These are phyloP conservation scores for Tribolium madens DNA, from an alignment of 1,140 invertebrate species.

Conservation along the genomic window DNA sequence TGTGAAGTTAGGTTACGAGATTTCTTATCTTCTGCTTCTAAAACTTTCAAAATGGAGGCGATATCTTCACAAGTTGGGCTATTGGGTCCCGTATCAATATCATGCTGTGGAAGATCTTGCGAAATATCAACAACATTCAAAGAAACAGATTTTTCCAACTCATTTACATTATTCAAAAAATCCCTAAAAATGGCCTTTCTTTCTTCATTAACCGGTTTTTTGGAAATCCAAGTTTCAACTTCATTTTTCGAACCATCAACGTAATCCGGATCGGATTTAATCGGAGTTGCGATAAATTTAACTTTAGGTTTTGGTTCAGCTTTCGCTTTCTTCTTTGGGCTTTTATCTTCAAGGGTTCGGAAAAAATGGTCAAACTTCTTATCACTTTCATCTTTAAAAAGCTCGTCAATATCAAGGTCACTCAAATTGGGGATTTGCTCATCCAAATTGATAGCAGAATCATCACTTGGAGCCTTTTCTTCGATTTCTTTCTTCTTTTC, in stretches of 20 bases:
- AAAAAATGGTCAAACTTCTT: constrained; percentile 56
- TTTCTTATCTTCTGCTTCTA: constrained; percentile 62
- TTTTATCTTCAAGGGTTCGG: constrained; percentile 18
- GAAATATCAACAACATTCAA: constrained; percentile 5
- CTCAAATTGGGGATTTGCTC: constrained; percentile 48
- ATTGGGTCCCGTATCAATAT: constrained; percentile 24
- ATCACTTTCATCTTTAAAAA: constrained; percentile 53
- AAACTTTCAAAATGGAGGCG: constrained; percentile 58
- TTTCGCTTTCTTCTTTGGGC: constrained; percentile 38
- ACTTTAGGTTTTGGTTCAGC: constrained; percentile 41
- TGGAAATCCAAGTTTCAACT: constrained; percentile 53
- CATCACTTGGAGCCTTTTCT: constrained; percentile 16
- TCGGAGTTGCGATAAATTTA: constrained; percentile 50
- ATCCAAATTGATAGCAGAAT: constrained; percentile 10
- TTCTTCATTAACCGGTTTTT: not conserved
- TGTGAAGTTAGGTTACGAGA: constrained; percentile 56
- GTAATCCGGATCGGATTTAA: constrained; percentile 48
- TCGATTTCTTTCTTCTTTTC: constrained; percentile 7
- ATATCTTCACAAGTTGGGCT: constrained; percentile 59
- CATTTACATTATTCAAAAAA: constrained; percentile 56
- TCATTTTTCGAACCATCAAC: constrained; percentile 40
- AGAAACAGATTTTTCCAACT: constrained; percentile 48
- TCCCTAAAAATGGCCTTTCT: constrained; percentile 58
- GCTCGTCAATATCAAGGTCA: constrained; percentile 54
- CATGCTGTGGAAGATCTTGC: constrained; percentile 37